These are phyloP conservation scores for Bombyx mandarina DNA, from an alignment of 1,140 invertebrate genomes.

Conservation along the genomic window DNA sequence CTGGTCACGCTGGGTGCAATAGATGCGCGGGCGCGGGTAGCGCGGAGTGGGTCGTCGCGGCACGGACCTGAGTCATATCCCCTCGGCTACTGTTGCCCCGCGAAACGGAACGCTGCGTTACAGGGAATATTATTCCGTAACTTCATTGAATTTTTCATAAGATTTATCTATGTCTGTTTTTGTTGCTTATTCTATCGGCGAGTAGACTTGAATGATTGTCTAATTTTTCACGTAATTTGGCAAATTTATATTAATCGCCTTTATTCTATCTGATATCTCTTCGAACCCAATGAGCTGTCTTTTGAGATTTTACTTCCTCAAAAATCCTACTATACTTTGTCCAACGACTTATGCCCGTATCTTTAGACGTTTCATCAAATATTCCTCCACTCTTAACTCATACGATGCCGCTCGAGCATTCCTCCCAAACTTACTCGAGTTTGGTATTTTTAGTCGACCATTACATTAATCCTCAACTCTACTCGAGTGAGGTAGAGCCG, in stretches of 20 bases:
- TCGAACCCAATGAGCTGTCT: slow-evolving; percentile 8
- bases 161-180: slow-evolving; percentile 14
- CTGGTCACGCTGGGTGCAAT: no score
- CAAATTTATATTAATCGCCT: slow-evolving; percentile 10
- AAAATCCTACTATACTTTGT: slow-evolving; percentile 22
- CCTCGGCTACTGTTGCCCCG: no score
- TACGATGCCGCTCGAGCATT: no score
- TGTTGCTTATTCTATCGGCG: slow-evolving; percentile 23
- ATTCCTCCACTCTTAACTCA: no score
- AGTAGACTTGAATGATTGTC: slow-evolving; percentile 27
- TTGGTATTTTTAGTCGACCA: no score
- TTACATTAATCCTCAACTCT: no score
- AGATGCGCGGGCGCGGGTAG: no score
- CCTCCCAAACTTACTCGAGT: no score
- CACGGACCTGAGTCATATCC: no score
- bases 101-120: slow-evolving; percentile 22
- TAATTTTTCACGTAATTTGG: slow-evolving; percentile 12
- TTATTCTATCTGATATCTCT: slow-evolving; percentile 22
- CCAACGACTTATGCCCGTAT: slow-evolving; percentile 20
- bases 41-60: no score
- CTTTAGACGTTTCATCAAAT: no score
- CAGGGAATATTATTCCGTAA: slow-evolving; percentile 17
- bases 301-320: slow-evolving; percentile 21
- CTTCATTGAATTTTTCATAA: slow-evolving; percentile 17
- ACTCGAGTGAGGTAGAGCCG: no score